Conservation (phyloP, 37 sponge, comb jelly and placozoan genomes). For the Spongilla lacustris region DNA sequence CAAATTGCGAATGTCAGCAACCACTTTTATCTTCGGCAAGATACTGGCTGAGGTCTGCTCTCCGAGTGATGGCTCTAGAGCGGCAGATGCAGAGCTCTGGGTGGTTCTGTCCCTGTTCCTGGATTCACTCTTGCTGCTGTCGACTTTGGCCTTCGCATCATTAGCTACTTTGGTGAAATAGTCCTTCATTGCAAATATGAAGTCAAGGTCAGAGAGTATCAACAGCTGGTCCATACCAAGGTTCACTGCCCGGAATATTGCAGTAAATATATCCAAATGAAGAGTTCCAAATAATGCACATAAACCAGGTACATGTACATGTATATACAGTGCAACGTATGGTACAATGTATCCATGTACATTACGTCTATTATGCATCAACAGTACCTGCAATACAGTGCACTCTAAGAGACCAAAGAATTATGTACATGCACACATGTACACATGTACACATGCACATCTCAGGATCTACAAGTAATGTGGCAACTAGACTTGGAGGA, state of each 20-base stretch:
- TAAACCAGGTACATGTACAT: not conserved
- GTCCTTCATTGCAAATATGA: constrained; percentile 39
- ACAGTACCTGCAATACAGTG: too few species aligned
- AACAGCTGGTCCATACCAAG: constrained; percentile 43
- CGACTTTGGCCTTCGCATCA: not conserved
- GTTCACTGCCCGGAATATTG: constrained; percentile 20
- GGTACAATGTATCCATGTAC: too few species aligned
- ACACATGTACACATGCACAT: too few species aligned
- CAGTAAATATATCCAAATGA: not conserved
- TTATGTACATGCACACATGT: too few species aligned
- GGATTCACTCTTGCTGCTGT: constrained; percentile 2
- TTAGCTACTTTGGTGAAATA: constrained; percentile 14
- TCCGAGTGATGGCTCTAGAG: not conserved
- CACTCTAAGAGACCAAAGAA: too few species aligned
- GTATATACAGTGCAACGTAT: too few species aligned
- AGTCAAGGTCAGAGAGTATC: constrained; percentile 55
- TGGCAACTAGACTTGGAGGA: too few species aligned
- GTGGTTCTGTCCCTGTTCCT: not conserved
- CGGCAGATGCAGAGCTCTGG: not conserved
- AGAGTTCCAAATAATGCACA: too few species aligned
- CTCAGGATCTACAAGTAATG: too few species aligned
- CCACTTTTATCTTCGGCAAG: constrained; percentile 40
- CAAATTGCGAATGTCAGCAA: constrained; percentile 36
- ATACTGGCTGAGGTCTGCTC: not conserved
- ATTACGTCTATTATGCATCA: too few species aligned